phyloP scores from a whole-genome alignment of 2,113 vertebrate genomes.

The Engystomops pustulosus region DNA sequence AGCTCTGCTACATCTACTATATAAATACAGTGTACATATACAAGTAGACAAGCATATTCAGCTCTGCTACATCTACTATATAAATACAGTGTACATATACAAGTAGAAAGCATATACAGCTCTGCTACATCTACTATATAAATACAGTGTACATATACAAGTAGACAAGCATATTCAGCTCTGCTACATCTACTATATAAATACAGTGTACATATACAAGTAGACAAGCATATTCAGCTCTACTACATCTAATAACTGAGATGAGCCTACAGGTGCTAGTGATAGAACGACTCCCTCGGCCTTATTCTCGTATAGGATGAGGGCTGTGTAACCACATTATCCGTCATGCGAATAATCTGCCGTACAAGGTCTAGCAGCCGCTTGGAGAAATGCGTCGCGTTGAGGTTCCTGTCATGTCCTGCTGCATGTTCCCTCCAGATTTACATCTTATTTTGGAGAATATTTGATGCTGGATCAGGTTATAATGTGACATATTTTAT shows the following conservation, averaged over 20 bases:
- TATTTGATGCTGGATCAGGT: not conserved
- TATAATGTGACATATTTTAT: not conserved
- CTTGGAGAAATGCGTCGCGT: not conserved
- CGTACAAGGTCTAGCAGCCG: not conserved
- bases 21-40: no score
- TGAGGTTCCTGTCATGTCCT: not conserved
- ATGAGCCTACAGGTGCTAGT: not conserved
- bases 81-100: no score
- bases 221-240: no score
- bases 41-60: no score
- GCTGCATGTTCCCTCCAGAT: not conserved
- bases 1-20: no score
- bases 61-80: no score
- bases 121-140: no score
- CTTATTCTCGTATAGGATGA: not conserved
- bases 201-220: no score
- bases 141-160: no score
- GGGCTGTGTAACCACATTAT: not conserved
- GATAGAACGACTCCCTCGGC: not conserved
- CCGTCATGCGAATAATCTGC: not conserved
- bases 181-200: no score
- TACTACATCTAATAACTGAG: not conserved
- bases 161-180: no score
- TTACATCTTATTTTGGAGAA: not conserved
- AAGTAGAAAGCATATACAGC: no score